Conservation (phyloP, 1,140 invertebrate genomes). For the Meloidogyne exigua region DNA sequence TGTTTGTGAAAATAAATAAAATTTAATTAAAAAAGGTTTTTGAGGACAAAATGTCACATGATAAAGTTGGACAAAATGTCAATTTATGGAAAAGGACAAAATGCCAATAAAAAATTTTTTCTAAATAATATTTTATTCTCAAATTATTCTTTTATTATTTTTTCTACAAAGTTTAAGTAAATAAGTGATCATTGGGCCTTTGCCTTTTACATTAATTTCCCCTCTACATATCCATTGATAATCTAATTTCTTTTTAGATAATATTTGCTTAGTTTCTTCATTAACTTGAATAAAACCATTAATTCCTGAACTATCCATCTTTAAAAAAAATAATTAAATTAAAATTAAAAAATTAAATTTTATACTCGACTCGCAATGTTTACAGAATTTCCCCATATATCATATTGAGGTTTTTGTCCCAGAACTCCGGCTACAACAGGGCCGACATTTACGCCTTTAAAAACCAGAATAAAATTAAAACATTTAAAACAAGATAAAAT, state of each 20-base stretch:
- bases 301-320: slow-evolving; percentile 38
- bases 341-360: slow-evolving; percentile 74
- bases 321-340: neutral
- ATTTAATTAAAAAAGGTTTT: too few species aligned
- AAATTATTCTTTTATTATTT: neutral
- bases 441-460: slow-evolving; percentile 82
- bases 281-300: slow-evolving; percentile 33
- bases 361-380: slow-evolving; percentile 90
- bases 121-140: too few species aligned
- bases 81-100: neutral
- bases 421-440: slow-evolving; percentile 92
- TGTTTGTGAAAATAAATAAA: too few species aligned
- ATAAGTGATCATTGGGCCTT: slow-evolving; percentile 39
- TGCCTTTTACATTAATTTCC: slow-evolving; percentile 39
- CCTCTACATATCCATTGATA: slow-evolving; percentile 35
- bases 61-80: too few species aligned
- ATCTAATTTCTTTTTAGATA: slow-evolving; percentile 11
- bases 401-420: slow-evolving; percentile 94
- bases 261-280: slow-evolving; percentile 35
- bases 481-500: neutral
- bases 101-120: neutral
- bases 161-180: slow-evolving; percentile 28
- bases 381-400: slow-evolving; percentile 96
- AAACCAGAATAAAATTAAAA: slow-evolving; percentile 33
- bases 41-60: too few species aligned